Percentiles rank a stretch among this genome's conserved stretches.
These are phyloP conservation scores for Uria aalge DNA, from an alignment of 2,113 vertebrate species.

Conservation along the genomic window DNA sequence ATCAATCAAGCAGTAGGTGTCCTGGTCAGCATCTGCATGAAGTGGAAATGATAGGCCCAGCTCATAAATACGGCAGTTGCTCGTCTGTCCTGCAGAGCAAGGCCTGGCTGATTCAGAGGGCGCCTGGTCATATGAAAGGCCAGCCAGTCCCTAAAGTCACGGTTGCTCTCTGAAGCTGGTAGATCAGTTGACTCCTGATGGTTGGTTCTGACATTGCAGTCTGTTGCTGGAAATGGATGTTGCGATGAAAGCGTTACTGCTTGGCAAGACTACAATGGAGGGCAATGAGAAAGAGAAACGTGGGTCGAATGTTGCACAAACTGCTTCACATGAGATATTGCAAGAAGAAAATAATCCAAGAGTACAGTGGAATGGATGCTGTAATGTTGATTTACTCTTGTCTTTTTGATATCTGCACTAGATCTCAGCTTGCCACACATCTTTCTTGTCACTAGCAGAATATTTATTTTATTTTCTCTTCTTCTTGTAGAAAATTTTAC, in stretches of 20 bases:
- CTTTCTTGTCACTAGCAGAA: background rate
- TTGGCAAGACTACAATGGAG: background rate
- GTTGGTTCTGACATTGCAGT: background rate
- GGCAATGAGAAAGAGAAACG: background rate
- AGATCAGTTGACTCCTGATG: background rate
- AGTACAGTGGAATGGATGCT: background rate
- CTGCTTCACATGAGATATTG: background rate
- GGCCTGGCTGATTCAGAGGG: background rate
- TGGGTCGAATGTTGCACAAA: background rate
- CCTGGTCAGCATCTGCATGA: background rate
- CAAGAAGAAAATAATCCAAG: background rate
- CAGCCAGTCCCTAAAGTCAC: background rate
- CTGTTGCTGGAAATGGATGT: background rate
- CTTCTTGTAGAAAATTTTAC: conserved; percentile 89
- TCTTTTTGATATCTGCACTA: background rate
- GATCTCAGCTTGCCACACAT: background rate
- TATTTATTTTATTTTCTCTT: conserved; percentile 1
- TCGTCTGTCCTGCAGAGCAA: background rate
- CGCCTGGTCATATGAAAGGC: background rate
- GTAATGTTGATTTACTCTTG: background rate
- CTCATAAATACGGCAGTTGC: background rate
- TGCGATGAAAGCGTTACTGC: background rate
- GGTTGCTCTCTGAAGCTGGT: background rate
- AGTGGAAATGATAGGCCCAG: background rate
- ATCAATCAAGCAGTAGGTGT: background rate